Conservation (phyloP, 2,113 vertebrate genomes). For the Propithecus coquereli region DNA sequence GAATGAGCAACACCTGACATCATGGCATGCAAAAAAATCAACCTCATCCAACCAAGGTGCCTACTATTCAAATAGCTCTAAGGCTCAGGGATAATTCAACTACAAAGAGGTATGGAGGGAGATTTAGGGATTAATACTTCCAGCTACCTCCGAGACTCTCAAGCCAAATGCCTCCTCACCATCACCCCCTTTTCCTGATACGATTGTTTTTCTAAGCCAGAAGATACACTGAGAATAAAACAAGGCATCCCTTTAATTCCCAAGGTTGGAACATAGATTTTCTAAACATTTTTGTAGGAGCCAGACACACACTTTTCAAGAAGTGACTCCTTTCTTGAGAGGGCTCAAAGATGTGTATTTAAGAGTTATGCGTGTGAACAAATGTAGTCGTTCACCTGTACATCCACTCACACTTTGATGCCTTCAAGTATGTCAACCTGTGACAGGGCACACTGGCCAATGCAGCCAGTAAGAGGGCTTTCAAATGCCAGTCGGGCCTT, state of each 20-base stretch:
- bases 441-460: background rate
- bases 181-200: background rate
- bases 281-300: background rate
- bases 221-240: constrained; percentile 21
- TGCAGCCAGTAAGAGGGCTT: background rate
- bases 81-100: background rate
- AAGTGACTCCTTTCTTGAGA: constrained; percentile 27
- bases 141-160: background rate
- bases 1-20: background rate
- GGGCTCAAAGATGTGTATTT: background rate
- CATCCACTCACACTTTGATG: background rate
- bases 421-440: background rate
- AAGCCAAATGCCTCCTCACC: background rate
- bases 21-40: constrained; percentile 24
- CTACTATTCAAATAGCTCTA: background rate
- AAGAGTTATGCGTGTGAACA: background rate
- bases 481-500: background rate
- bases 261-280: background rate
- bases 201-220: background rate
- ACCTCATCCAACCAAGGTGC: background rate
- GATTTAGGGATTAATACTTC: background rate
- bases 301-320: background rate
- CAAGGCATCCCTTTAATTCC: background rate
- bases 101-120: background rate
- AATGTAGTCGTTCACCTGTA: background rate